Percentiles rank a stretch among this genome's conserved stretches.
Evolutionary conservation across 2,113 vertebrate species (phyloP).

Genomic region (Percopsis transmontana): DNA sequence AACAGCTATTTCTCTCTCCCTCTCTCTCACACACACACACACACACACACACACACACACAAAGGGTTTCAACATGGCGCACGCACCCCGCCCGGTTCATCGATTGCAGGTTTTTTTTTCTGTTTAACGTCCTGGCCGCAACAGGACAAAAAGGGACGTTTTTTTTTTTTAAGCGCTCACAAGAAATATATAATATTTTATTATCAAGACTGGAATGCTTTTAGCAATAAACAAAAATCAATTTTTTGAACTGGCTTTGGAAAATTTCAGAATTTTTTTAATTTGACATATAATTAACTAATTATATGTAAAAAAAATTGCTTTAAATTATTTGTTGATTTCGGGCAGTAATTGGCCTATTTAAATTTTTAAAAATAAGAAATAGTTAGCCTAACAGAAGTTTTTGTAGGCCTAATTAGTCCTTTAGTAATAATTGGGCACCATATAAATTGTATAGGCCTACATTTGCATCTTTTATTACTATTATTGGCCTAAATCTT

Average conservation of each 20-base stretch:
- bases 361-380: no score
- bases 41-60: slow-evolving; percentile 28
- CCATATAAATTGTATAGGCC: no score
- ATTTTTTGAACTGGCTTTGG: neutral
- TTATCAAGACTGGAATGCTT: neutral
- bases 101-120: slow-evolving; percentile 37
- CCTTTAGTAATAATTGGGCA: neutral
- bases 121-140: slow-evolving; percentile 24
- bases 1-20: neutral
- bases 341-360: no score
- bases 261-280: neutral
- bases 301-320: no score
- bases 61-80: slow-evolving; percentile 33
- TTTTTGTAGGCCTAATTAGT: neutral
- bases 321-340: no score
- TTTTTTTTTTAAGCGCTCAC: no score
- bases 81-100: slow-evolving; percentile 29
- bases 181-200: no score
- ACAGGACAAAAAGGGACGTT: no score
- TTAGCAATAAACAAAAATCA: neutral
- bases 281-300: neutral
- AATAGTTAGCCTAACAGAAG: neutral
- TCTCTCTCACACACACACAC: slow-evolving; percentile 1
- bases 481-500: no score
- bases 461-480: no score